phyloP scores from a whole-genome alignment of 2,797 vertebrate genomes.

The Adelosebastes latens region DNA sequence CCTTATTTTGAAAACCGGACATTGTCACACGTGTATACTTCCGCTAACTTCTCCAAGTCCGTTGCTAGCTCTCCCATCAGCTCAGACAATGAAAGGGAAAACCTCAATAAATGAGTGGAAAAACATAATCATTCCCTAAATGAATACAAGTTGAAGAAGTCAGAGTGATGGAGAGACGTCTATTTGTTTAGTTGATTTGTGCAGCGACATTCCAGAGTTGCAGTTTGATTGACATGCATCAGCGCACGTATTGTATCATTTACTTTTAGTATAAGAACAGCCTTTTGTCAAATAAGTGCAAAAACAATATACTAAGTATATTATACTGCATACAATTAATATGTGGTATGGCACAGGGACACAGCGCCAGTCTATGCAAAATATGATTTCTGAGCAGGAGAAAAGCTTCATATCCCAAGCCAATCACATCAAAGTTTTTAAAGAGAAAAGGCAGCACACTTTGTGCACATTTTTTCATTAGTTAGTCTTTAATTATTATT shows the following conservation, averaged over 20 bases:
- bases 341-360: background rate
- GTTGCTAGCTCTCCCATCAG: no score
- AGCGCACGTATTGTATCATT: background rate
- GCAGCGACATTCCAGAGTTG: background rate
- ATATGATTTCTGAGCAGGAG: conserved; percentile 4
- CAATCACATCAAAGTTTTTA: background rate
- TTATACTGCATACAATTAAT: background rate
- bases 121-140: no score
- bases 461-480: background rate
- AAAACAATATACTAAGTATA: background rate
- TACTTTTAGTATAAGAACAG: background rate
- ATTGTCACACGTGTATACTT: no score
- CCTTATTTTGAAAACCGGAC: no score
- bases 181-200: background rate
- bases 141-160: background rate
- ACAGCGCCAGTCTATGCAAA: background rate
- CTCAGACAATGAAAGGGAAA: background rate
- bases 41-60: no score
- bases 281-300: background rate
- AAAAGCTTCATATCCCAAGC: background rate
- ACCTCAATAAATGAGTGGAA: background rate
- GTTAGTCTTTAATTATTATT: background rate
- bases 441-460: background rate
- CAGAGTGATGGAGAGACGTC: background rate
- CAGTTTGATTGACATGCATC: background rate